Percentiles rank a stretch among this genome's conserved stretches.
These are phyloP conservation scores for Leptinotarsa rubiginosa DNA, from an alignment of 2,888 invertebrate species.

Conservation along the genomic window DNA sequence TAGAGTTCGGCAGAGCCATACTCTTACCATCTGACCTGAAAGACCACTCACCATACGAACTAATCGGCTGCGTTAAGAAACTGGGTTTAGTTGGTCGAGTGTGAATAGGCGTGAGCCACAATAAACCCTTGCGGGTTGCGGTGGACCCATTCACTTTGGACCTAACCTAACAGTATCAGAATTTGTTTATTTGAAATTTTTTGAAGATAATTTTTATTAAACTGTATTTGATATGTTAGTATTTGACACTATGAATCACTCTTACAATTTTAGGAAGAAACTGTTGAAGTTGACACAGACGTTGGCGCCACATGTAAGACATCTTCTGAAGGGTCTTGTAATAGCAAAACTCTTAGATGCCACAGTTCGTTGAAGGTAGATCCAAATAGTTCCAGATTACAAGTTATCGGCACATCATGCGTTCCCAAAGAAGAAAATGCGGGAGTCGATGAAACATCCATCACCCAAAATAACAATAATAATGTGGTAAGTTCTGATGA, in stretches of 20 bases:
- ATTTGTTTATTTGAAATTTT: too few relatives aligned
- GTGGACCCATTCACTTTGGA: too few relatives aligned
- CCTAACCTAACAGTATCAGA: too few relatives aligned
- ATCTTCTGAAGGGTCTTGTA: slow-evolving; percentile 50
- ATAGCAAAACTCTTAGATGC: slow-evolving; percentile 53
- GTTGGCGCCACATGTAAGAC: slow-evolving; percentile 54
- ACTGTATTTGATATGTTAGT: too few relatives aligned
- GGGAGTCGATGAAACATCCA: background rate
- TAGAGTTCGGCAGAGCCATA: too few relatives aligned
- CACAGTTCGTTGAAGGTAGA: slow-evolving; percentile 51
- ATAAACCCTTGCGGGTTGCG: too few relatives aligned
- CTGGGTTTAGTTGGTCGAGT: too few relatives aligned
- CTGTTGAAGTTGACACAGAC: slow-evolving; percentile 53
- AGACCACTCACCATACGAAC: too few relatives aligned
- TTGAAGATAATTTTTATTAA: background rate
- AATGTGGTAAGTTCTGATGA: background rate
- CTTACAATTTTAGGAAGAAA: slow-evolving; percentile 48
- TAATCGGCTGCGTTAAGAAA: too few relatives aligned
- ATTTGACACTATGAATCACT: too few relatives aligned
- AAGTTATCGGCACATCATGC: slow-evolving; percentile 53
- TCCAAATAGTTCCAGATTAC: slow-evolving; percentile 49
- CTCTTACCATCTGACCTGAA: too few relatives aligned
- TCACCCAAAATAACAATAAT: background rate
- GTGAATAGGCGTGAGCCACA: too few relatives aligned
- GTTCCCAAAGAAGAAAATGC: slow-evolving; percentile 46